phyloP scores from a whole-genome alignment of 1,140 invertebrate species.

The Meloidogyne hapla region DNA sequence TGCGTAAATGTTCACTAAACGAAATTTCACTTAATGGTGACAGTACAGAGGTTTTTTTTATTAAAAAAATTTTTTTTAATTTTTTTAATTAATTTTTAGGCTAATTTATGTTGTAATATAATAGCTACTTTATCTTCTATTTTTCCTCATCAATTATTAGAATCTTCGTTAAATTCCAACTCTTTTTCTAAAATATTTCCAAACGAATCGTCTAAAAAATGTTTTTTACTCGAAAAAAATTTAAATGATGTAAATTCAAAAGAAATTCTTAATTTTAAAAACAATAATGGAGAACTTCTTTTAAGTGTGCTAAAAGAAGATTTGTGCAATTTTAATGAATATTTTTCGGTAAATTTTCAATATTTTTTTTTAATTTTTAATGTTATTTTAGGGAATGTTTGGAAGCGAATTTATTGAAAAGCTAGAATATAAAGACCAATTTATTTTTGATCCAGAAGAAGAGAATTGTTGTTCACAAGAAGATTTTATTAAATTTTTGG shows the following conservation, averaged over 20 bases:
- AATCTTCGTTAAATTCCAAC: neutral
- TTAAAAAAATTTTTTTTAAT: neutral
- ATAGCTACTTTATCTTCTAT: slow-evolving; percentile 22
- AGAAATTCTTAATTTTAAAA: slow-evolving; percentile 14
- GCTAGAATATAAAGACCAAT: slow-evolving; percentile 3
- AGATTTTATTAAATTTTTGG: slow-evolving; percentile 35
- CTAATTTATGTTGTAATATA: slow-evolving; percentile 29
- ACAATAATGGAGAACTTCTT: neutral
- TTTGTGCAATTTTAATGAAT: slow-evolving; percentile 27
- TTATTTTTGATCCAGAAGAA: slow-evolving; percentile 22
- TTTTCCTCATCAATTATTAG: neutral
- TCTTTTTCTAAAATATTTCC: neutral
- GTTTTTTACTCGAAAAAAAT: neutral
- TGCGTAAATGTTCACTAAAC: neutral
- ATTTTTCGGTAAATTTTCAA: slow-evolving; percentile 19
- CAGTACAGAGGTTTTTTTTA: slow-evolving; percentile 6
- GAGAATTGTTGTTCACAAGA: slow-evolving; percentile 20
- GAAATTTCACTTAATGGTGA: neutral
- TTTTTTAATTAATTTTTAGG: slow-evolving; percentile 8
- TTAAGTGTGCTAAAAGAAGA: slow-evolving; percentile 22
- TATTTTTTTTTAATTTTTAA: slow-evolving; percentile 12
- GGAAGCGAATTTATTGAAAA: slow-evolving; percentile 30
- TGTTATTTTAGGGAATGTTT: slow-evolving; percentile 33
- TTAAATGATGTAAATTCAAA: slow-evolving; percentile 15
- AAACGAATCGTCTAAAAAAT: neutral